A percentile compares a stretch with the other conserved stretches of the same genome.
Conservation (phyloP, 2,113 vertebrate genomes). For the Smithornis capensis region DNA sequence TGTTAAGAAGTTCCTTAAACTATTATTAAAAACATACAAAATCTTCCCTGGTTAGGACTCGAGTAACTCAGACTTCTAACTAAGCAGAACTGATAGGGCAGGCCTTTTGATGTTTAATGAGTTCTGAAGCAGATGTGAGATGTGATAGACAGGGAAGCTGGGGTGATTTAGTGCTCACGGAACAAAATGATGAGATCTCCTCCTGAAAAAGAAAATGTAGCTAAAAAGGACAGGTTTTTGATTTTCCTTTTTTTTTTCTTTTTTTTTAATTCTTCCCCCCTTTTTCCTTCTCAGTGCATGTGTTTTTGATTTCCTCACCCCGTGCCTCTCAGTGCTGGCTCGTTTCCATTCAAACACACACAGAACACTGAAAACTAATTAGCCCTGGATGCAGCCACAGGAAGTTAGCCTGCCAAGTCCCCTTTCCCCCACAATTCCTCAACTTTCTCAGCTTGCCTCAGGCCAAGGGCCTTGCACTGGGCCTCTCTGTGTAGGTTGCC, state of each 20-base stretch:
- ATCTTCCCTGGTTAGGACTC: conserved; percentile 75
- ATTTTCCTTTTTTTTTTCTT: too few relatives aligned
- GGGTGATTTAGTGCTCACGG: conserved; percentile 78
- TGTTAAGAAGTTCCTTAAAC: conserved; percentile 85
- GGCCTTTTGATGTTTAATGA: conserved; percentile 84
- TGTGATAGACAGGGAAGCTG: conserved; percentile 73
- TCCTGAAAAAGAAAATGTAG: conserved; percentile 73
- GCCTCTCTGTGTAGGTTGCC: conserved; percentile 82
- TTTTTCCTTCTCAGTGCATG: conserved; percentile 72
- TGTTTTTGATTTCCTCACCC: conserved; percentile 85
- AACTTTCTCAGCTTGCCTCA: conserved; percentile 77
- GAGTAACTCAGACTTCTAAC: conserved; percentile 80
- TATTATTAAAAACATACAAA: conserved; percentile 84
- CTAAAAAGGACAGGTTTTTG: conserved; percentile 61
- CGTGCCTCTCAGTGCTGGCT: conserved; percentile 75
- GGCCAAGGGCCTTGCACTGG: conserved; percentile 73
- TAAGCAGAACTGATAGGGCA: conserved; percentile 81
- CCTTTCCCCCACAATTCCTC: conserved; percentile 86
- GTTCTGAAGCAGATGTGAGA: conserved; percentile 81
- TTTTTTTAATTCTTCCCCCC: not conserved
- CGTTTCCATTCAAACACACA: conserved; percentile 79
- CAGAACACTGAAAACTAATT: conserved; percentile 86
- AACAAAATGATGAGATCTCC: conserved; percentile 75
- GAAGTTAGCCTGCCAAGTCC: conserved; percentile 88
- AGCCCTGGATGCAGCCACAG: conserved; percentile 82